Evolutionary conservation across 2,888 invertebrate species (phyloP), one percentile per base, ranked within the genome.

Genomic region (Tyria jacobaeae): DNA sequence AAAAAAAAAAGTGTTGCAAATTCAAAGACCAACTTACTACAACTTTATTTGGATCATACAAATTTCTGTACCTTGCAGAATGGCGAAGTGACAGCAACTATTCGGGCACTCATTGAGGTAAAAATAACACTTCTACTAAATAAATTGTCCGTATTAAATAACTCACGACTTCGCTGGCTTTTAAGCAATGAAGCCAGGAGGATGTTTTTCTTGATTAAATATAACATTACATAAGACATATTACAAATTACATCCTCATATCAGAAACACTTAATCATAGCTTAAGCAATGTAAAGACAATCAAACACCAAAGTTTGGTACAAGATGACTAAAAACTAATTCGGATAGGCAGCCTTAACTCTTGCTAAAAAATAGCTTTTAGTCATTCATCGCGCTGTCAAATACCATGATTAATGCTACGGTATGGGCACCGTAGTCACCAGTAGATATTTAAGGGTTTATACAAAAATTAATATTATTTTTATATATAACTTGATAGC

Each of bases 321-420:
- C 17, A 25, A 50, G 44, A 17, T 59, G 37, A 39, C 54, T 39
- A 52, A 59, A 59, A 60, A 27, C 49, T 57, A 49, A 24, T 35
- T 31, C 37, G 4, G 35, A 60, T 57, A 49, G 53, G 39, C 48
- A 21, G 17, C 35, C 15, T 39, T 35, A 39, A 55, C 49, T 55
- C 31, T n/a, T 41, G 37, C 48, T 60, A 44, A 60, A 60, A 54
- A 60, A 60, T 60, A 54, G 54, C 27, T 15, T 31, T 9, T 21
- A 10, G 41, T 55, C 60, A 55, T 60, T 60, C 55, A 60, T 60
- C 60, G 39, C 37, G 57, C 56, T 62, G 62, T 57, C 64, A 60
- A 57, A 57, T 35, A 57, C 57, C 52, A 60, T 57, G 60, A 60
- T 57, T 53, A 60, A 57, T 57, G 54, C 24, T 51, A 44, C 54